Evolutionary conservation across 64 coral and sea anemone species (phyloP).

Genomic region (Anthopleura sola): DNA sequence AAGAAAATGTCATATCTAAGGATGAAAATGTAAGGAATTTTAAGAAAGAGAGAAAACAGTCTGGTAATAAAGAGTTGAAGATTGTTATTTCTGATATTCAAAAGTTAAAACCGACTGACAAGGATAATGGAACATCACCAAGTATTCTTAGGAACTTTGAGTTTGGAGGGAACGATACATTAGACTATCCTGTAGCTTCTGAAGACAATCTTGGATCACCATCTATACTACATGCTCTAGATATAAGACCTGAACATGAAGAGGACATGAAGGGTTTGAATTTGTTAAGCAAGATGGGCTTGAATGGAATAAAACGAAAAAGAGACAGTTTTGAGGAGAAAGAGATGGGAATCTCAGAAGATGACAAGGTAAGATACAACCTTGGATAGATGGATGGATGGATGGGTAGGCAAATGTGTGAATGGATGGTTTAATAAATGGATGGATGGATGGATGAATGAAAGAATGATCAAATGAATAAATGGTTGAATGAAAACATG

Average conservation of each 20-base stretch:
- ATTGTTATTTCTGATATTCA: not conserved
- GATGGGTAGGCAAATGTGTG: not conserved
- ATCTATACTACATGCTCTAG: not conserved
- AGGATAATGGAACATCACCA: not conserved
- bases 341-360: not conserved
- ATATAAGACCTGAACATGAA: not conserved
- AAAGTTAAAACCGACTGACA: not conserved
- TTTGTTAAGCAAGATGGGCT: not conserved
- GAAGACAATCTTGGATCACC: not conserved
- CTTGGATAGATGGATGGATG: not conserved
- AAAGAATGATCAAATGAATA: too few relatives aligned
- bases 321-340: conserved; percentile 37
- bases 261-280: too few relatives aligned
- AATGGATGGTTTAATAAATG: not conserved
- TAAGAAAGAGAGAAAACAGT: not conserved
- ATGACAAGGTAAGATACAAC: not conserved
- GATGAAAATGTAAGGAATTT: not conserved
- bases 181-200: not conserved
- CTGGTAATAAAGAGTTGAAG: not conserved
- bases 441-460: too few relatives aligned
- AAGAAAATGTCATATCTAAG: not conserved
- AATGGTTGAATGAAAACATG: too few relatives aligned
- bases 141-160: conserved; percentile 7
- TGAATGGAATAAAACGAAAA: conserved; percentile 52
- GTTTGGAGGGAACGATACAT: not conserved